phyloP scores from a whole-genome alignment of 2,888 invertebrate genomes.

The Sinhomidia bicolor region DNA sequence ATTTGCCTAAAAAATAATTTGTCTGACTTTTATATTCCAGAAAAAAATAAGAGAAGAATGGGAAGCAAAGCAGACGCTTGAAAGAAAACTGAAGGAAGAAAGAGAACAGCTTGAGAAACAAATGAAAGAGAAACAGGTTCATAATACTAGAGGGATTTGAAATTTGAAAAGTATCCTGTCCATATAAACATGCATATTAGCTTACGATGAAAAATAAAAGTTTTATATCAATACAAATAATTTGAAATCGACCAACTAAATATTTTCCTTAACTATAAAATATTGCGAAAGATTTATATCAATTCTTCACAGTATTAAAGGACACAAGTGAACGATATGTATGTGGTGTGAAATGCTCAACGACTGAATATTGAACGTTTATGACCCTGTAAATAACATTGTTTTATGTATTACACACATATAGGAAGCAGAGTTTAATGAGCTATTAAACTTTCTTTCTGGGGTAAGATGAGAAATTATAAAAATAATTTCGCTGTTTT shows the following conservation, averaged over 20 bases:
- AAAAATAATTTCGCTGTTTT: no score
- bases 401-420: constrained; percentile 25
- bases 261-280: constrained; percentile 75
- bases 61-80: constrained; percentile 85
- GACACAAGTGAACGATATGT: background rate
- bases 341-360: constrained; percentile 3
- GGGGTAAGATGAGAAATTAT: constrained; percentile 75
- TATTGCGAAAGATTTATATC: constrained; percentile 46
- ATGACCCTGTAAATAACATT: background rate
- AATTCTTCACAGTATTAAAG: background rate
- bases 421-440: constrained; percentile 78
- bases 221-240: background rate
- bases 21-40: constrained; percentile 79
- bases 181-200: background rate
- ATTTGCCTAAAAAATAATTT: no score
- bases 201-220: no score
- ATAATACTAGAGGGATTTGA: constrained; percentile 25
- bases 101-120: constrained; percentile 82
- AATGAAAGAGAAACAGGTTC: constrained; percentile 82
- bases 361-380: no score
- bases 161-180: constrained; percentile 55
- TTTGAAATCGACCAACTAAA: background rate
- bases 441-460: constrained; percentile 77
- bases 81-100: constrained; percentile 84
- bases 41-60: constrained; percentile 85